Evolutionary conservation across 2,888 invertebrate species (phyloP), one percentile per base, ranked within the genome.

Genomic region (Dendrolimus houi): DNA sequence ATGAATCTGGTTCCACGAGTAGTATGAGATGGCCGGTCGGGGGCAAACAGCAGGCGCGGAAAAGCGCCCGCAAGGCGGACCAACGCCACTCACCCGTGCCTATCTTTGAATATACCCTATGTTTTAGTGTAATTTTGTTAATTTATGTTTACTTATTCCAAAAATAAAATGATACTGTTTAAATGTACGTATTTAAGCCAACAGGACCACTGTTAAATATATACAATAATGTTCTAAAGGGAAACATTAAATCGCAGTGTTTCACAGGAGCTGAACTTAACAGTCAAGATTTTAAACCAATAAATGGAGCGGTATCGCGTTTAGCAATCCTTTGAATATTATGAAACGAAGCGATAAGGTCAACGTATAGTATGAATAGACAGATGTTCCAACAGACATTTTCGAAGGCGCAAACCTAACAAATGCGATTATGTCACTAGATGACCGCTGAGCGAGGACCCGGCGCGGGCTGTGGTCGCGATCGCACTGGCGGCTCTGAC

Each of bases 11-110:
- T 64, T 83, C 81, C 65, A 85, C 74, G 55, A 87, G 81, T 64
- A 82, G 79, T 60, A 73, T 72, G 59, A 88, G 75, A 60, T 77
- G 77, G 66, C 83, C 85, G 63, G 81, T 71, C 60, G 86, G 76
- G 68, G 85, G 89, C 72, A 86, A 66, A 74, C 87, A 89, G 78
- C 87, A 89, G 74, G 80, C 83, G 74, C 76, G 79, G 59, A 86
- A 69, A 63, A 85, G 75, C 72, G 83, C 79, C 74, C 79, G 74
- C 69, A 81, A 68, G 60, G 79, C 77, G 62, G 77, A 72, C 85
- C 85, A 83, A 66, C 75, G 70, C 68, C 77, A 72, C 62, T 73
- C 77, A 66, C 81, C 77, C 82, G 81, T 77, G 60, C 73, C 75
- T 77, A 75, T 63, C 61, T 29, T 29, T 29, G 29, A 3, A 29